phyloP scores from a whole-genome alignment of 2,888 invertebrate species.

The Kuschelorhynchus macadamiae region DNA sequence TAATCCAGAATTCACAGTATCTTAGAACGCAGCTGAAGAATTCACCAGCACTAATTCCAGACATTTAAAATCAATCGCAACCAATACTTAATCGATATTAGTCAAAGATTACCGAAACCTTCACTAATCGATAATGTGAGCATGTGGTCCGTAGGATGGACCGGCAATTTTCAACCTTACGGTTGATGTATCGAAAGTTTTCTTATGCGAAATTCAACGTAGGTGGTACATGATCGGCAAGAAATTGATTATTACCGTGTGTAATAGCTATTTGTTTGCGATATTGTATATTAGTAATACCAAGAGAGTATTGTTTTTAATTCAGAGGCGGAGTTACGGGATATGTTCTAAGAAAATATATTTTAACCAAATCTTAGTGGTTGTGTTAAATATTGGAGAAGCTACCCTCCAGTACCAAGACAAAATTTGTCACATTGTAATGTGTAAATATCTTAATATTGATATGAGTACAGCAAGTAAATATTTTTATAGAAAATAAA shows the following conservation, averaged over 20 bases:
- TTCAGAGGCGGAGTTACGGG: too few relatives aligned
- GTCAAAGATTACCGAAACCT: constrained; percentile 34
- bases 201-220: constrained; percentile 26
- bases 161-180: constrained; percentile 20
- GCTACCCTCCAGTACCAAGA: too few relatives aligned
- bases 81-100: constrained; percentile 43
- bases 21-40: constrained; percentile 21
- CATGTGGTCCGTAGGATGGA: constrained; percentile 10
- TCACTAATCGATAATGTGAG: constrained; percentile 42
- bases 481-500: too few relatives aligned
- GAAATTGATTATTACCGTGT: constrained; percentile 36
- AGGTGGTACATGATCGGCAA: constrained; percentile 40
- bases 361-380: too few relatives aligned
- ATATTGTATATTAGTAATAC: constrained; percentile 9
- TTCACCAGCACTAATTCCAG: constrained; percentile 31
- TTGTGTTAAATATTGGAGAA: too few relatives aligned
- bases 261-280: constrained; percentile 28
- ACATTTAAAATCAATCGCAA: constrained; percentile 45
- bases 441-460: too few relatives aligned
- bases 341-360: too few relatives aligned
- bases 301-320: neutral
- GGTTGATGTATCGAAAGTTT: constrained; percentile 8
- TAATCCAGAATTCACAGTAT: too few relatives aligned
- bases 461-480: too few relatives aligned
- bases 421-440: too few relatives aligned